Evolutionary conservation across 1,140 invertebrate genomes (phyloP).

Genomic region (Lordiphosa collinella): DNA sequence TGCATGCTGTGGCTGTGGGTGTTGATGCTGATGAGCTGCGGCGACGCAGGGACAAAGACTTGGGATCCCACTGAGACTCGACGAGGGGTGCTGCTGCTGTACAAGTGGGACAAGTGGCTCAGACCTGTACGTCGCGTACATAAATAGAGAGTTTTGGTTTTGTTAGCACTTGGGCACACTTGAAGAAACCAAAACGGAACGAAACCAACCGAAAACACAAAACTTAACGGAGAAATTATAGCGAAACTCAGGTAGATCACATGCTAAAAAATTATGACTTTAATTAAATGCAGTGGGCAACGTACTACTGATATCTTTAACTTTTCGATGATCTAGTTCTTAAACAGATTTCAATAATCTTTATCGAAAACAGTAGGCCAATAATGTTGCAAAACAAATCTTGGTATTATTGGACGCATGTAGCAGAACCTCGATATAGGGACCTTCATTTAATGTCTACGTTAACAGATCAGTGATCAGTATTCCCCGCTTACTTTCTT

Average conservation of each 20-base stretch:
- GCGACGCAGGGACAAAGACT: slow-evolving; percentile 78
- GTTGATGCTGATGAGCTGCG: slow-evolving; percentile 74
- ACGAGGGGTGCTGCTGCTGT: slow-evolving; percentile 79
- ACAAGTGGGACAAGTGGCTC: slow-evolving; percentile 80
- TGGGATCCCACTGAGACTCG: slow-evolving; percentile 80
- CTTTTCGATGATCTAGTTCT: too few species aligned
- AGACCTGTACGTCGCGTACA: slow-evolving; percentile 62
- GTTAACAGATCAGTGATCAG: too few species aligned
- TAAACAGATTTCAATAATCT: too few species aligned
- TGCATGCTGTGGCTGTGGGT: slow-evolving; percentile 58
- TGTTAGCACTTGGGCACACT: slow-evolving; percentile 1
- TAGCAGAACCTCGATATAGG: too few species aligned
- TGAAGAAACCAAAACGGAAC: slow-evolving; percentile 26
- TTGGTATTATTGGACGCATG: too few species aligned
- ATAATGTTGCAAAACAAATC: too few species aligned
- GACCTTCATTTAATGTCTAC: too few species aligned
- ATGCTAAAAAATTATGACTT: slow-evolving; percentile 36
- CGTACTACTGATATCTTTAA: neutral
- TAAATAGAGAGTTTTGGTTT: slow-evolving; percentile 30
- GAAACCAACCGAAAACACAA: slow-evolving; percentile 23
- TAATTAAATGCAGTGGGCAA: slow-evolving; percentile 7
- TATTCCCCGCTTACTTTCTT: too few species aligned
- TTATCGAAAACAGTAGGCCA: too few species aligned
- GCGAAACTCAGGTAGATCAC: slow-evolving; percentile 27
- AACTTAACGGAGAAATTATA: slow-evolving; percentile 33